phyloP scores from a whole-genome alignment of 2,113 vertebrate genomes.

The Syngnathoides biaculeatus region DNA sequence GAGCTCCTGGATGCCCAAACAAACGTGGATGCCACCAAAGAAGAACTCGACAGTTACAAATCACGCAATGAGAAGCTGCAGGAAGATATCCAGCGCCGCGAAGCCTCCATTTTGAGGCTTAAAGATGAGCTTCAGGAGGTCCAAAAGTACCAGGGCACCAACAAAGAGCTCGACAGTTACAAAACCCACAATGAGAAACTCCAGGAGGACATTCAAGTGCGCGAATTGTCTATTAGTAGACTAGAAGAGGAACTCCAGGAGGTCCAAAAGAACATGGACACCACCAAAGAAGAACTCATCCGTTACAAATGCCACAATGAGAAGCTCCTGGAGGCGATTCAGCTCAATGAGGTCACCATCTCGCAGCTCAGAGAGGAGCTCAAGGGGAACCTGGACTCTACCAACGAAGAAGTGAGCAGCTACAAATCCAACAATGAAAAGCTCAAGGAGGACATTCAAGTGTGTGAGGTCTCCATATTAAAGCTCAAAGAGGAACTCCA shows the following conservation, averaged over 20 bases:
- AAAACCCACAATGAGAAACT: slow-evolving; percentile 76
- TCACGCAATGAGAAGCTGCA: slow-evolving; percentile 75
- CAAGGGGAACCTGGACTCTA: slow-evolving; percentile 65
- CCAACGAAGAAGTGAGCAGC: slow-evolving; percentile 78
- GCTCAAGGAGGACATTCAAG: slow-evolving; percentile 72
- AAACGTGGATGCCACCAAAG: slow-evolving; percentile 72
- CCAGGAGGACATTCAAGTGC: slow-evolving; percentile 65
- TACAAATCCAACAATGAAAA: slow-evolving; percentile 75
- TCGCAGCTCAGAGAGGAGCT: slow-evolving; percentile 42
- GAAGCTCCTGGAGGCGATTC: slow-evolving; percentile 72
- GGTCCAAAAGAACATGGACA: slow-evolving; percentile 63
- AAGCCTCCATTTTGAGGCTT: slow-evolving; percentile 39
- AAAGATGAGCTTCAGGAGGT: slow-evolving; percentile 70
- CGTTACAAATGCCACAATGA: slow-evolving; percentile 72
- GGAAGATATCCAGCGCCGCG: slow-evolving; percentile 62
- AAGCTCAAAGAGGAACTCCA: slow-evolving; percentile 58
- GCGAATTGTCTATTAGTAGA: slow-evolving; percentile 30
- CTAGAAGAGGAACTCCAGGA: slow-evolving; percentile 60
- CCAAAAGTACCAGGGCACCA: slow-evolving; percentile 63
- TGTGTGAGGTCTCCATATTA: slow-evolving; percentile 27
- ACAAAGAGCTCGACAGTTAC: slow-evolving; percentile 77
- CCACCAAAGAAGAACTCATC: slow-evolving; percentile 77
- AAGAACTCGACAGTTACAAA: slow-evolving; percentile 75
- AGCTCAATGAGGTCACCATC: slow-evolving; percentile 66
- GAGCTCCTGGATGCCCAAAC: slow-evolving; percentile 64